Conservation (phyloP, 1,140 invertebrate genomes). For the Coptotermes formosanus region DNA sequence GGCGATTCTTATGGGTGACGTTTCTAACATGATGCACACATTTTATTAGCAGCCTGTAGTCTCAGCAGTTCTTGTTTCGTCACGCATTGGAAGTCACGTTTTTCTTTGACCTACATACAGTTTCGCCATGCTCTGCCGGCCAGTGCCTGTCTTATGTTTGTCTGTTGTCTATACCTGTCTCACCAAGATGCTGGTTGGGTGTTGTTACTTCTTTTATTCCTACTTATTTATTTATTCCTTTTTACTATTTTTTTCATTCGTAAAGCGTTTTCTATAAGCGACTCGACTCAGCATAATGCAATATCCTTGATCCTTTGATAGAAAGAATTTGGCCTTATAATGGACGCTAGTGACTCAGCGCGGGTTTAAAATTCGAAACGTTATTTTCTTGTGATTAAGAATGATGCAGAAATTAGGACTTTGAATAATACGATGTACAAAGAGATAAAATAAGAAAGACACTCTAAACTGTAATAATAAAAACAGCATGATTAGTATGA, state of each 20-base stretch:
- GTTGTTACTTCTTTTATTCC: constrained; percentile 8
- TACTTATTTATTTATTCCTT: neutral
- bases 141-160: neutral
- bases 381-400: constrained; percentile 19
- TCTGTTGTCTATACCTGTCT: neutral
- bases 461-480: neutral
- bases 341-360: neutral
- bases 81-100: constrained; percentile 16
- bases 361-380: neutral
- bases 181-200: constrained; percentile 16
- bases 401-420: neutral
- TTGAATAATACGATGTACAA: neutral
- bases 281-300: neutral
- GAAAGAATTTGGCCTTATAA: constrained; percentile 2
- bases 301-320: constrained; percentile 19
- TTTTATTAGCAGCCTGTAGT: neutral
- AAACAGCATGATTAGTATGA: neutral
- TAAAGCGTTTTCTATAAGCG: neutral
- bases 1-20: neutral
- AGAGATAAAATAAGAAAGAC: constrained; percentile 1
- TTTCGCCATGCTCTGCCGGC: constrained; percentile 10
- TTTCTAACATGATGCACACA: neutral
- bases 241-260: neutral
- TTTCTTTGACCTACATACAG: neutral
- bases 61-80: constrained; percentile 2